Evolutionary conservation across 2,113 vertebrate genomes (phyloP), one percentile per base, ranked within the genome.

Genomic region (Corythoichthys intestinalis): DNA sequence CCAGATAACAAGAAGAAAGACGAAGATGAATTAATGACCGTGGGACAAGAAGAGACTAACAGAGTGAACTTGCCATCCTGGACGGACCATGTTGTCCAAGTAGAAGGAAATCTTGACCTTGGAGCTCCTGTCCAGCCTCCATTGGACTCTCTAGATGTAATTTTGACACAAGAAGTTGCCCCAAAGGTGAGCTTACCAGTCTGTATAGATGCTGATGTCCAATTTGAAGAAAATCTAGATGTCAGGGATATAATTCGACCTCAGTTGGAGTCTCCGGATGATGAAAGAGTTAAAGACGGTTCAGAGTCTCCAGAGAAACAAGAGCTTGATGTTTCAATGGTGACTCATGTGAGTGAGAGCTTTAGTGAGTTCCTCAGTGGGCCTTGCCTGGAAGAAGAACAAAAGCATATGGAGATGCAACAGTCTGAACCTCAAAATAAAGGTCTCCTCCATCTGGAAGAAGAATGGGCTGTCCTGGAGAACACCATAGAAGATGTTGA

Each of bases 401-500:
- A 63, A 47, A 41, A 63, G 41, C 4, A 2, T 28, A 9, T 11
- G 50, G 77, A 82, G 14, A 86, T 87, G 8, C 67, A 73, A 49
- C 77, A 79, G 50, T 67, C 63, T 53, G 72, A 37, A 37, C 28
- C 46, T 34, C 62, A 50, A 62, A 67, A 79, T 47, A 66, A 70
- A 52, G 49, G 70, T 56, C 50, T 74, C 6, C 47, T 72, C 41
- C 38, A 3, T 34, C 20, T 64, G 3, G 60, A 47, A 66, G 57
- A 77, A 2, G 77, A 83, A 70, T 77, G 82, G 82, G 76, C 77
- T 46, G 62, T 74, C 44, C 41, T 78, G 0, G 71, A 77, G 60
- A 73, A 69, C 37, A 66, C 61, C 34, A 70, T 17, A 15, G 50
- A 73, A 28, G 76, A 74, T 15, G 20, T 14, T 59, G 66, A 78